These are phyloP conservation scores for Trissolcus brochymenae DNA, from an alignment of 2,888 invertebrate genomes.

Conservation along the genomic window DNA sequence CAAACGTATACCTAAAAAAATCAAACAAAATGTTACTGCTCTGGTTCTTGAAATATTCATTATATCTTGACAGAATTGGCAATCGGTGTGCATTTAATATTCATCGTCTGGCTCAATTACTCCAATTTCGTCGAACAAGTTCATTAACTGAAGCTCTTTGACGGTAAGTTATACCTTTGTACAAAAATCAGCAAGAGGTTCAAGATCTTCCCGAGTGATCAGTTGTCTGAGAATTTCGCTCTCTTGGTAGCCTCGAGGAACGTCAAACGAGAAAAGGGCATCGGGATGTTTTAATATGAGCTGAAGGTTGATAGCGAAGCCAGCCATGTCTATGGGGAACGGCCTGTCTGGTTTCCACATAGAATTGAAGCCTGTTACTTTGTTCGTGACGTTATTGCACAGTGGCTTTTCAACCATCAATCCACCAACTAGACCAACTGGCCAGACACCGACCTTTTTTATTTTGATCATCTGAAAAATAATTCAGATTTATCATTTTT, in stretches of 20 bases:
- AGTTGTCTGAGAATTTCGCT: constrained; percentile 88
- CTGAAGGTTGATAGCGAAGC: constrained; percentile 91
- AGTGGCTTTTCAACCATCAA: constrained; percentile 94
- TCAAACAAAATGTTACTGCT: not conserved
- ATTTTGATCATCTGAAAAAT: constrained; percentile 86
- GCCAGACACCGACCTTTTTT: constrained; percentile 92
- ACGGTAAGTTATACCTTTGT: constrained; percentile 80
- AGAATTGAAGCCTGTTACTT: constrained; percentile 82
- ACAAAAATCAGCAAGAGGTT: constrained; percentile 93
- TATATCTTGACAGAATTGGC: not conserved
- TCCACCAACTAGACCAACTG: constrained; percentile 97
- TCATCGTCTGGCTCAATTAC: not conserved
- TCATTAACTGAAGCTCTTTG: not conserved
- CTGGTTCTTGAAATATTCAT: not conserved
- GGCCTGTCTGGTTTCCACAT: constrained; percentile 93
- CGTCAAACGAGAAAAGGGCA: constrained; percentile 88
- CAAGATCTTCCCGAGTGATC: constrained; percentile 85
- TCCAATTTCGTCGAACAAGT: no score
- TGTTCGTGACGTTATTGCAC: constrained; percentile 81
- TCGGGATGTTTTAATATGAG: constrained; percentile 84
- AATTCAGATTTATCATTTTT: not conserved
- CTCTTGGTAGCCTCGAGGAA: constrained; percentile 93
- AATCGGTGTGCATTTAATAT: constrained; percentile 48
- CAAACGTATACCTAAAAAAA: constrained; percentile 90
- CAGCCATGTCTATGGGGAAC: constrained; percentile 99